These are phyloP conservation scores for Lepidocyrtinus sp. DNA, from an alignment of 2,888 invertebrate species.

Conservation along the genomic window DNA sequence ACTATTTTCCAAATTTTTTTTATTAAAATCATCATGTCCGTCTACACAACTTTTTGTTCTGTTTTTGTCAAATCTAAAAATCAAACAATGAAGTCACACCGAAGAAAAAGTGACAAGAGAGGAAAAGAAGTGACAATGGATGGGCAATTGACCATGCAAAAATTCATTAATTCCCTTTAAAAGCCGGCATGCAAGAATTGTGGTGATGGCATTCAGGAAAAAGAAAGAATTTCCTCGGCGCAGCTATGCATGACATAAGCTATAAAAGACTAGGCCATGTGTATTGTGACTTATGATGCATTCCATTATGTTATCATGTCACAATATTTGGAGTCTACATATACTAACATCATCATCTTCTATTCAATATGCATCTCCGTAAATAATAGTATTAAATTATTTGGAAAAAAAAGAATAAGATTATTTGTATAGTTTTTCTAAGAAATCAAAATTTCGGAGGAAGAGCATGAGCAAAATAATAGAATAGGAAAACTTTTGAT, in stretches of 20 bases:
- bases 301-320: constrained; percentile 26
- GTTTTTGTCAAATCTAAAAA: constrained; percentile 14
- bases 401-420: too few relatives aligned
- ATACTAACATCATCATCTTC: background rate
- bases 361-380: background rate
- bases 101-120: constrained; percentile 33
- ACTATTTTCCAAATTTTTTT: background rate
- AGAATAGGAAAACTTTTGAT: too few relatives aligned
- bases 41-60: background rate
- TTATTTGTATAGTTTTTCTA: too few relatives aligned
- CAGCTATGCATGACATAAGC: background rate
- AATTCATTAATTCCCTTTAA: constrained; percentile 55
- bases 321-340: background rate
- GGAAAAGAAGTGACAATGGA: constrained; percentile 48
- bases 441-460: too few relatives aligned
- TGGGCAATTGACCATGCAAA: constrained; percentile 48
- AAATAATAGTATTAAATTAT: too few relatives aligned
- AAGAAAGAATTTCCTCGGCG: too few relatives aligned
- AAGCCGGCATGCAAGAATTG: constrained; percentile 35
- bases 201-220: too few relatives aligned
- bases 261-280: background rate
- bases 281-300: constrained; percentile 29
- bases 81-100: constrained; percentile 40
- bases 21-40: background rate
- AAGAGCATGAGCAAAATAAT: too few relatives aligned